Conservation (phyloP, 2,113 vertebrate species). For the Balaenoptera acutorostrata region DNA sequence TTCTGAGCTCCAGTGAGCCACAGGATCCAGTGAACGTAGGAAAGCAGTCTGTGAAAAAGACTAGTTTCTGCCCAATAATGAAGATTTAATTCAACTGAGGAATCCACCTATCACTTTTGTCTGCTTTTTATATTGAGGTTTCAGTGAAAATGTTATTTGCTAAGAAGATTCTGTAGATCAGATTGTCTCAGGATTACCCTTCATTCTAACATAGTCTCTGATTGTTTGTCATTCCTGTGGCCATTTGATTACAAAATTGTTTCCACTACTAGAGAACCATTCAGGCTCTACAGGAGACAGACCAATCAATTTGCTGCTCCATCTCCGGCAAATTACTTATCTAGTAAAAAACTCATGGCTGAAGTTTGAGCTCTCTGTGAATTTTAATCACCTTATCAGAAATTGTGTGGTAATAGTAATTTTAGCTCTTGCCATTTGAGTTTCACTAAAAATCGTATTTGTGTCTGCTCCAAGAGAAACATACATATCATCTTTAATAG, state of each 20-base stretch:
- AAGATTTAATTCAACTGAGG: neutral
- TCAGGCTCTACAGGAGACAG: neutral
- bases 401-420: neutral
- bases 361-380: neutral
- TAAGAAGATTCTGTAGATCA: neutral
- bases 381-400: conserved; percentile 19
- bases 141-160: neutral
- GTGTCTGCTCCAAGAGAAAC: neutral
- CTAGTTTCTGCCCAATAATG: neutral
- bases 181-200: neutral
- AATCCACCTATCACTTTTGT: neutral
- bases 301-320: neutral
- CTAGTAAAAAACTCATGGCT: neutral
- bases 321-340: neutral
- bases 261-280: neutral
- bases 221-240: neutral
- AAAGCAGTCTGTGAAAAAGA: neutral
- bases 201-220: neutral
- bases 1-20: neutral
- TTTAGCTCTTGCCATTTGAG: neutral
- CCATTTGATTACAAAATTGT: neutral
- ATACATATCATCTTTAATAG: neutral
- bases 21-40: fast-evolving
- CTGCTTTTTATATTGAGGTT: neutral
- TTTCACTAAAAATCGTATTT: conserved; percentile 5